A percentile compares a stretch with the other conserved stretches of the same genome.
These are phyloP conservation scores for Drosophila murphyi DNA, from an alignment of 1,140 invertebrate species.

Conservation along the genomic window DNA sequence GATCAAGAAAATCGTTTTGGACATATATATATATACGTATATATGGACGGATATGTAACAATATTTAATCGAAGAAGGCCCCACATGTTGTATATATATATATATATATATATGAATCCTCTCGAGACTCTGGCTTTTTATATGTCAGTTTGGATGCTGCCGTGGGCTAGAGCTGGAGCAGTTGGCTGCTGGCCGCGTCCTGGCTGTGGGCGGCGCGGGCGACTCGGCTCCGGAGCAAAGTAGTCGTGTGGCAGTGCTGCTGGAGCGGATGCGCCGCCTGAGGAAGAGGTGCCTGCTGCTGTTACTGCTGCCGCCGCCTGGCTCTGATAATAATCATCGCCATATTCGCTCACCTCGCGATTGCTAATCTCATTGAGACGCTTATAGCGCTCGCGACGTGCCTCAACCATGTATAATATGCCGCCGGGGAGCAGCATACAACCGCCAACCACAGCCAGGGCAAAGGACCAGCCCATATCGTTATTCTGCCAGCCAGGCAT, in stretches of 20 bases:
- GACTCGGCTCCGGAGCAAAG: conserved; percentile 71
- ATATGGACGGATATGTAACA: conserved; percentile 39
- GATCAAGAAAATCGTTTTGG: not conserved
- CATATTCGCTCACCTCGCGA: conserved; percentile 87
- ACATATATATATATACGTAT: not conserved
- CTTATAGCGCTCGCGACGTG: conserved; percentile 89
- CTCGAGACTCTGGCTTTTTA: conserved; percentile 16
- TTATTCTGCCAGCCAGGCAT: conserved; percentile 99
- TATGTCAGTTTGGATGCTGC: conserved; percentile 79
- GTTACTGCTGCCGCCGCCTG: conserved; percentile 53
- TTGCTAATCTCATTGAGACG: conserved; percentile 88
- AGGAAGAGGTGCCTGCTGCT: conserved; percentile 30
- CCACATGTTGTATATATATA: not conserved
- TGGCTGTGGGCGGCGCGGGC: conserved; percentile 74
- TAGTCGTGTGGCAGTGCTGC: conserved; percentile 79
- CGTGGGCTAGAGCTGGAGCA: conserved; percentile 46
- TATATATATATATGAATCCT: not conserved
- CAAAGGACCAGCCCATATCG: conserved; percentile 97
- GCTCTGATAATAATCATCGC: conserved; percentile 85
- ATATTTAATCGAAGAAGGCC: conserved; percentile 15
- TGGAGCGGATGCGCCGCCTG: conserved; percentile 61
- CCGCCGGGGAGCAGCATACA: conserved; percentile 90
- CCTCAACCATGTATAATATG: conserved; percentile 92
- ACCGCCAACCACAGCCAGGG: conserved; percentile 92
- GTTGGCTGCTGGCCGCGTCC: conserved; percentile 51